Conservation (phyloP, 1,140 invertebrate genomes). For the Scaptomyza pallida region DNA sequence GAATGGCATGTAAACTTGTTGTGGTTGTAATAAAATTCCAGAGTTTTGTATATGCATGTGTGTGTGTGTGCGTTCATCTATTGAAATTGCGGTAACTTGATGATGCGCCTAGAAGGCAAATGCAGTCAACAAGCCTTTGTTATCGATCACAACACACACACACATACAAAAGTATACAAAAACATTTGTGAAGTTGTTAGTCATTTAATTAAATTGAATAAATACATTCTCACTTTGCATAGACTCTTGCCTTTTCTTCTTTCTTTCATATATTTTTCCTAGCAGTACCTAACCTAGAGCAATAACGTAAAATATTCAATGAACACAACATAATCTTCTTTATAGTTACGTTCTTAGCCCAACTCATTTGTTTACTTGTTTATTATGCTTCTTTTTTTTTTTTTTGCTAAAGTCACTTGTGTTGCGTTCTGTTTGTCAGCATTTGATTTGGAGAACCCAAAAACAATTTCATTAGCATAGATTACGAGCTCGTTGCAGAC, state of each 20-base stretch:
- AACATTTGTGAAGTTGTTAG: neutral
- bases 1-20: conserved; percentile 67
- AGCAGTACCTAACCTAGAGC: neutral
- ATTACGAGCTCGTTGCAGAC: conserved; percentile 75
- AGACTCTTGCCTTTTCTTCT: neutral
- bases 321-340: neutral
- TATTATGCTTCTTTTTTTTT: neutral
- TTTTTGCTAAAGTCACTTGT: conserved; percentile 3
- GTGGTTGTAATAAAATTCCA: conserved; percentile 63
- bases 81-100: conserved; percentile 36
- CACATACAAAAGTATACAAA: no score
- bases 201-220: neutral
- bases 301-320: neutral
- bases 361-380: conserved; percentile 2
- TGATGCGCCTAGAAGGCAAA: conserved; percentile 14
- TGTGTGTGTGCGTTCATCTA: conserved; percentile 8
- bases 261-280: no score
- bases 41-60: conserved; percentile 24
- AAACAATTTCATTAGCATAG: conserved; percentile 81
- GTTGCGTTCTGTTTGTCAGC: conserved; percentile 41
- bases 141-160: neutral
- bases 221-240: no score
- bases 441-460: conserved; percentile 72
- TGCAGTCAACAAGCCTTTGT: conserved; percentile 4
- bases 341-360: neutral